A percentile compares a stretch with the other conserved stretches of the same genome.
Conservation (phyloP, 2,797 vertebrate genomes). For the Chelonia mydas region DNA sequence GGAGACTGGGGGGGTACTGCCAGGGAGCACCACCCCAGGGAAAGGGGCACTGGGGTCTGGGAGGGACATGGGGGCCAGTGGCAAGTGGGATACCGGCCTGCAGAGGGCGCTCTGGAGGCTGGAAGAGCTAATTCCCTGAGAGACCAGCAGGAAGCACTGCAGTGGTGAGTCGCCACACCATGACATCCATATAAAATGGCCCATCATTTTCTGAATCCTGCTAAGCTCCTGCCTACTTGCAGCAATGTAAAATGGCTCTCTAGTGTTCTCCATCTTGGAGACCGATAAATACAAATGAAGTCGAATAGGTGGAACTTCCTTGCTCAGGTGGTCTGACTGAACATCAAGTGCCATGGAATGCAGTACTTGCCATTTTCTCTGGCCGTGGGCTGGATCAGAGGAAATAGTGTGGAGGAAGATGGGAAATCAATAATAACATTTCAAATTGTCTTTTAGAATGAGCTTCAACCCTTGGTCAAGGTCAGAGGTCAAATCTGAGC, state of each 20-base stretch:
- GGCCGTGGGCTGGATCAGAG: background rate
- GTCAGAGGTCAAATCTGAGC: background rate
- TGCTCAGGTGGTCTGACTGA: constrained; percentile 23
- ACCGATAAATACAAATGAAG: background rate
- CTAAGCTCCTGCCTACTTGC: constrained; percentile 56
- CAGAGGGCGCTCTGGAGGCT: too few relatives aligned
- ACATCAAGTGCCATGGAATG: background rate
- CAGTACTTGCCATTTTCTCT: background rate
- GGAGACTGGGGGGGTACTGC: too few relatives aligned
- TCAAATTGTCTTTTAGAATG: background rate
- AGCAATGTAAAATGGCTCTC: constrained; percentile 46
- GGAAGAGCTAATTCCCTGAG: too few relatives aligned
- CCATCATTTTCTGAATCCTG: constrained; percentile 55
- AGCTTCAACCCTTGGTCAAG: background rate
- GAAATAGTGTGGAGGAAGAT: background rate
- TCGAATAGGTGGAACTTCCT: background rate
- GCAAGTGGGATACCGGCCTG: too few relatives aligned
- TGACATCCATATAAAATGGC: constrained; percentile 50
- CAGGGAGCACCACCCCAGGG: too few relatives aligned
- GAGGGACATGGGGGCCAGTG: too few relatives aligned
- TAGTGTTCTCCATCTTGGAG: constrained; percentile 25
- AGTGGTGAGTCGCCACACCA: too few relatives aligned
- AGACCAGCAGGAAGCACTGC: too few relatives aligned
- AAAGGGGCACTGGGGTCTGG: too few relatives aligned
- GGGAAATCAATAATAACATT: background rate